Evolutionary conservation across 2,113 vertebrate species (phyloP).

Genomic region (Triplophysa rosa): DNA sequence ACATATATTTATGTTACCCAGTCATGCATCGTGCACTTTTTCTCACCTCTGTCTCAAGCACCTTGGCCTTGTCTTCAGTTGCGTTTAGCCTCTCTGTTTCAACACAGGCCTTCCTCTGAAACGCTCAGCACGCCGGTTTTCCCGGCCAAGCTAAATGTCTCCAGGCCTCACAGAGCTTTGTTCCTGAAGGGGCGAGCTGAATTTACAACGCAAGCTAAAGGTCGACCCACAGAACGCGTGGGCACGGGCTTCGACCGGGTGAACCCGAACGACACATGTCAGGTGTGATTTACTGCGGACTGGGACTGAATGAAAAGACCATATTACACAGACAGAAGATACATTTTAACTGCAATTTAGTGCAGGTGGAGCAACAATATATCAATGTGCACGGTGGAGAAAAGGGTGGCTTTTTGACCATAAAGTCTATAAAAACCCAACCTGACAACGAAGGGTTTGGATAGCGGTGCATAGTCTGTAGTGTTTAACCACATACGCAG

Average conservation of each 20-base stretch:
- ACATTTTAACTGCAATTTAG: conserved; percentile 47
- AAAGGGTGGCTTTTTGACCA: neutral
- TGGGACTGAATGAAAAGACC: conserved; percentile 36
- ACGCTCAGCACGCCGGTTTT: neutral
- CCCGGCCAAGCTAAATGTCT: conserved; percentile 43
- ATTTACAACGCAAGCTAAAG: conserved; percentile 45
- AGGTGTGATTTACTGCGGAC: conserved; percentile 42
- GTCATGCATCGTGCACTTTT: conserved; percentile 39
- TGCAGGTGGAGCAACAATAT: conserved; percentile 28
- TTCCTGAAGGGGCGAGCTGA: conserved; percentile 30
- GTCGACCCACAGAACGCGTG: conserved; percentile 13
- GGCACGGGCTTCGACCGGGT: conserved; percentile 40
- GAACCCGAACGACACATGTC: conserved; percentile 36
- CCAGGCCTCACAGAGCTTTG: conserved; percentile 29
- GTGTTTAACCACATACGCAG: neutral
- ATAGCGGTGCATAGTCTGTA: neutral
- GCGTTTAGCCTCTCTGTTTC: conserved; percentile 45
- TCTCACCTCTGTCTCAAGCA: conserved; percentile 36
- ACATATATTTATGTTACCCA: conserved; percentile 22
- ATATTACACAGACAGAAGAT: conserved; percentile 39
- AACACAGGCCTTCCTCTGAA: conserved; percentile 44
- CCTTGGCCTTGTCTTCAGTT: conserved; percentile 36
- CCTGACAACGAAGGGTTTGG: neutral
- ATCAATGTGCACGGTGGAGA: conserved; percentile 22
- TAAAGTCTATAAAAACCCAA: neutral